Conservation (phyloP, 1,140 invertebrate species). For the Nylanderia fulva region DNA sequence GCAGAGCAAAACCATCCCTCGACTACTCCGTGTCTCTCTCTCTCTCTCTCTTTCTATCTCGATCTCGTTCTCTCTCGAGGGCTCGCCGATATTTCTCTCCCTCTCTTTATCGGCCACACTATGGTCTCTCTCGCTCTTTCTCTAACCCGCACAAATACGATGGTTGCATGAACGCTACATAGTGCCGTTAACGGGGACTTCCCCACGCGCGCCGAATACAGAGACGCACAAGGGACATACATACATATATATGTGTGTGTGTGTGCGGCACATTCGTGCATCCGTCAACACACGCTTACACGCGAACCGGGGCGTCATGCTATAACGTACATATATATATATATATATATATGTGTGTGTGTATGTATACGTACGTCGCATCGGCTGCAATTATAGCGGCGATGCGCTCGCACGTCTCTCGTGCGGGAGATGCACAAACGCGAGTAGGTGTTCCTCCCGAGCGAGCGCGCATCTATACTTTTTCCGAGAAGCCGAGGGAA, state of each 20-base stretch:
- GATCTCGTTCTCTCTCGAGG: neutral
- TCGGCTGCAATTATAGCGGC: conserved; percentile 69
- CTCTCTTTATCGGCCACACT: neutral
- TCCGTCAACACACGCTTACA: conserved; percentile 26
- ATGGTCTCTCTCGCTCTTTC: conserved; percentile 25
- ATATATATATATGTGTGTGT: too few species aligned
- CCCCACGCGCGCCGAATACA: conserved; percentile 57
- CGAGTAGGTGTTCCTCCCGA: conserved; percentile 34
- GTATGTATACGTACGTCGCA: too few species aligned
- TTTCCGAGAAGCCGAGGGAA: conserved; percentile 45
- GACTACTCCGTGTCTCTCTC: conserved; percentile 55
- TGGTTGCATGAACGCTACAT: conserved; percentile 75
- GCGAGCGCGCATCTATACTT: conserved; percentile 31
- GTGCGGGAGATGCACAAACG: neutral
- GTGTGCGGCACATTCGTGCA: conserved; percentile 23
- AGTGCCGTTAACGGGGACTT: conserved; percentile 74
- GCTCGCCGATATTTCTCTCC: conserved; percentile 2
- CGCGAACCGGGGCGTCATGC: conserved; percentile 35
- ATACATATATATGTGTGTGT: neutral
- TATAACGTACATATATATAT: conserved; percentile 45
- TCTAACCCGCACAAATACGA: conserved; percentile 75
- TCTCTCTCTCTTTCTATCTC: neutral
- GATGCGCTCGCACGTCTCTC: conserved; percentile 57
- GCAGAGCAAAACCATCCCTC: conserved; percentile 82
- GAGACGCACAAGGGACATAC: neutral